Base-by-base conservation (phyloP, 2,888 invertebrate genomes). In the Rhaphigaster nebulosa region DNA sequence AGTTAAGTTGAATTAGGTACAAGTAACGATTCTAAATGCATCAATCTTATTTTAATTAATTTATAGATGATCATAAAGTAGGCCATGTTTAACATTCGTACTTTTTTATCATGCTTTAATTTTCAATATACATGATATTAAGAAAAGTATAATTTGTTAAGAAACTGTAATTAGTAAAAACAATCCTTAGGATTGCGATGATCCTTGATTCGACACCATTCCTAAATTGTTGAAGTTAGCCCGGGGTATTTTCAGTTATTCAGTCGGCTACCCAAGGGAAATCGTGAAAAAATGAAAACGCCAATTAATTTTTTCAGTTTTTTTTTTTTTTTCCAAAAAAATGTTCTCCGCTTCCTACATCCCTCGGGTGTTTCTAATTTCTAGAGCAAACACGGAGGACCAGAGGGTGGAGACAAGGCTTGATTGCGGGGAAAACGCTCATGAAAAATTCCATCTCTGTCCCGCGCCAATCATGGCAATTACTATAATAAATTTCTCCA, bases 401-500 rank as follows among this genome's bases (percentile, higher is more conserved):
- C 54, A 13, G 41, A 10, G 87, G 34, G 54, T 50, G 56, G 34
- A 87, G 87, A 87, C 87, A 87, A 87, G 87, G 87, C 38, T 34
- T 56, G 87, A 87, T 87, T 87, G 87, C n/a, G 29, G 87, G 87
- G 87, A 87, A 87, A 87, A 87, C 54, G 56, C 56, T 87, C 54
- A 87, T 87, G 87, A 52, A 87, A 87, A 50, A 87, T 87, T 87
- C 52, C 13, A n/a, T 15, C 45, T 26, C 84, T 45, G n/a, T 45
- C n/a, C 38, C n/a, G 12, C 84, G 84, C 50, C 84, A 80, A 80
- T 84, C 84, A 45, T 13, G 34, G 84, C 41, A 26, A 65, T 34
- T 34, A 41, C 38, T 80, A 12, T 41, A 65, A 13, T 1, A 65
- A 29, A 65, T 65, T 65, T 34, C 18, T 65, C 65, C 15, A 29